Evolutionary conservation across 1,140 invertebrate genomes (phyloP).

Genomic region (Pollicipes pollicipes): DNA sequence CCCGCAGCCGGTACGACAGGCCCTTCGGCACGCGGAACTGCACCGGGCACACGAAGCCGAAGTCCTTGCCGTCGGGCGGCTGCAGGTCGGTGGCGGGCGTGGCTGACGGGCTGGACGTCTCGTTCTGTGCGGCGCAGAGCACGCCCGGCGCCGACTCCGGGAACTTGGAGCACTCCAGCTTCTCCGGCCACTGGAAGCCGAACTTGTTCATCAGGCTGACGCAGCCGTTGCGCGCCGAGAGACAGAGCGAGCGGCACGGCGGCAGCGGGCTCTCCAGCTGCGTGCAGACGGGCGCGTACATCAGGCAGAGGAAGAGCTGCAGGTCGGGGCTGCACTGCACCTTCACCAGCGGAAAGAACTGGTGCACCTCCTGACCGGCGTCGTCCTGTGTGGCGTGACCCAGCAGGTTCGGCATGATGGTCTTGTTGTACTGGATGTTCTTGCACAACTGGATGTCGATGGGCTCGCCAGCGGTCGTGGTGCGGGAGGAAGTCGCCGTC

Average conservation of each 20-base stretch:
- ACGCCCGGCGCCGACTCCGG: conserved; percentile 46
- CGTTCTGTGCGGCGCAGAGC: conserved; percentile 51
- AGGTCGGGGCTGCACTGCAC: conserved; percentile 84
- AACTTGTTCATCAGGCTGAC: conserved; percentile 81
- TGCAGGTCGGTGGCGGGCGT: conserved; percentile 6
- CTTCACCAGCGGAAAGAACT: conserved; percentile 89
- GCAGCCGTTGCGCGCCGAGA: conserved; percentile 70
- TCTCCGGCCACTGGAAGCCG: conserved; percentile 84
- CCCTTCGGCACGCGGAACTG: conserved; percentile 63
- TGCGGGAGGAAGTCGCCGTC: conserved; percentile 38
- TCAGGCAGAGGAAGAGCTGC: conserved; percentile 86
- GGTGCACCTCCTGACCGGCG: conserved; percentile 78
- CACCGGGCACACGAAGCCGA: conserved; percentile 66
- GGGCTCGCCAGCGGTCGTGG: conserved; percentile 72
- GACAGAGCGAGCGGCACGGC: conserved; percentile 77
- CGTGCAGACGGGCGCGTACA: conserved; percentile 91
- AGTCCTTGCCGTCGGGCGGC: conserved; percentile 31
- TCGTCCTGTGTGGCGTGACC: conserved; percentile 88
- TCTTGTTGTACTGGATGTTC: conserved; percentile 83
- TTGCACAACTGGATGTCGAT: conserved; percentile 83
- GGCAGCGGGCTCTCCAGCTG: conserved; percentile 75
- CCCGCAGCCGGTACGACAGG: conserved; percentile 59
- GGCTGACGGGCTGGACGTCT: conserved; percentile 14
- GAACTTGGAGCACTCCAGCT: conserved; percentile 76
- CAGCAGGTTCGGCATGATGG: conserved; percentile 87